Evolutionary conservation across 2,113 vertebrate genomes (phyloP).

Genomic region (Leiothrix lutea): DNA sequence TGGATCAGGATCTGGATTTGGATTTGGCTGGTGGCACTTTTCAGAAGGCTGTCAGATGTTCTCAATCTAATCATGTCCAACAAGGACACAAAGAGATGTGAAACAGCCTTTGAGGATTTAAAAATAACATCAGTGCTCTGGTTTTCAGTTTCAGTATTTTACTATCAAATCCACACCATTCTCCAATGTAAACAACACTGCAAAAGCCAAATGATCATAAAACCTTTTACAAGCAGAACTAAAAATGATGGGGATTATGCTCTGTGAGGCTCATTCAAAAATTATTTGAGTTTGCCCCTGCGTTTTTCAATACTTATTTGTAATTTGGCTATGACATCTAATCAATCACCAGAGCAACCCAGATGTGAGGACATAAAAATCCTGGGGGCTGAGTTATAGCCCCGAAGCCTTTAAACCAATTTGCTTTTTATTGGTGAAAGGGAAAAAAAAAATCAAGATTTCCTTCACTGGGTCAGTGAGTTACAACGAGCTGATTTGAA

Average conservation of each 20-base stretch:
- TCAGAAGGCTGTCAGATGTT: rapidly evolving
- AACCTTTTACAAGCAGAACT: background rate
- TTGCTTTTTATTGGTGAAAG: background rate
- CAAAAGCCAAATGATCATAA: background rate
- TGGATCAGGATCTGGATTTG: background rate
- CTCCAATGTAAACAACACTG: background rate
- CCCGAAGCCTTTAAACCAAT: background rate
- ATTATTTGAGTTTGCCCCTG: background rate
- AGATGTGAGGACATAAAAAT: background rate
- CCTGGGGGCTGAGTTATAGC: background rate
- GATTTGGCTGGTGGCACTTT: background rate
- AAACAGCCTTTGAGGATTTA: background rate
- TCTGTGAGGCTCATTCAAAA: background rate
- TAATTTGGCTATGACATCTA: background rate
- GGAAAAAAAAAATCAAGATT: conserved; percentile 11
- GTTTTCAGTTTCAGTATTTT: background rate
- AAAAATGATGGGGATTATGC: background rate
- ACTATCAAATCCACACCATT: background rate
- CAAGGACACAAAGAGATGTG: background rate
- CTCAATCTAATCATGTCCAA: background rate
- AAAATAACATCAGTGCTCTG: background rate
- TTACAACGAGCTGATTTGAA: background rate
- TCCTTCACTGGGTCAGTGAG: background rate
- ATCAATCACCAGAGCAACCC: background rate
- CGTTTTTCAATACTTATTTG: background rate